A percentile compares a stretch with the other conserved stretches of the same genome.
Conservation (phyloP, 2,113 vertebrate genomes). For the Pedionomus torquatus region DNA sequence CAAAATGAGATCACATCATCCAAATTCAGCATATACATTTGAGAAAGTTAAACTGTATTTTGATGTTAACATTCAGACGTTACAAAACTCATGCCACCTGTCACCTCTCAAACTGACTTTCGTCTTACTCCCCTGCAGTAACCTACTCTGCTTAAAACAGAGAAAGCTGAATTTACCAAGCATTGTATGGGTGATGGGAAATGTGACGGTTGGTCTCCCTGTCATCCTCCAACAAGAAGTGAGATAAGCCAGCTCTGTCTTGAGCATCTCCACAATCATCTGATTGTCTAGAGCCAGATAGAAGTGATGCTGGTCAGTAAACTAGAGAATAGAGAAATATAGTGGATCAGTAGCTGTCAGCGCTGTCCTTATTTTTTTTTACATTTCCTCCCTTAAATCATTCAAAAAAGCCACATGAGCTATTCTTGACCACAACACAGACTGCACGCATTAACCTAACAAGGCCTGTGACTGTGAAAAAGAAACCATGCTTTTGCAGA, state of each 20-base stretch:
- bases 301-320: conserved; percentile 97
- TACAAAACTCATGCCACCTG: neutral
- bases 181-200: conserved; percentile 95
- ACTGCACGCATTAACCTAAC: neutral
- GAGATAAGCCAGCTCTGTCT: conserved; percentile 92
- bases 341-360: neutral
- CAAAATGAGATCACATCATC: neutral
- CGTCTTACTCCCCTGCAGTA: neutral
- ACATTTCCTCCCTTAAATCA: neutral
- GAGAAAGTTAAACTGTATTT: neutral
- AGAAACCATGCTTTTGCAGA: neutral
- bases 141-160: neutral
- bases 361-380: neutral
- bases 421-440: neutral
- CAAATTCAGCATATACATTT: neutral
- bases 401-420: neutral
- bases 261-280: conserved; percentile 98
- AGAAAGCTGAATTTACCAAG: conserved; percentile 77
- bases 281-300: conserved; percentile 97
- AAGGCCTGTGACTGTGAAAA: neutral
- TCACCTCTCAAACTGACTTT: neutral
- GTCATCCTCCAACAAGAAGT: conserved; percentile 98
- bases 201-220: conserved; percentile 91
- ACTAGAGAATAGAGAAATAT: conserved; percentile 76
- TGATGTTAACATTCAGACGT: neutral